phyloP scores from a whole-genome alignment of 2,113 vertebrate genomes.

The Sciurus niger region DNA sequence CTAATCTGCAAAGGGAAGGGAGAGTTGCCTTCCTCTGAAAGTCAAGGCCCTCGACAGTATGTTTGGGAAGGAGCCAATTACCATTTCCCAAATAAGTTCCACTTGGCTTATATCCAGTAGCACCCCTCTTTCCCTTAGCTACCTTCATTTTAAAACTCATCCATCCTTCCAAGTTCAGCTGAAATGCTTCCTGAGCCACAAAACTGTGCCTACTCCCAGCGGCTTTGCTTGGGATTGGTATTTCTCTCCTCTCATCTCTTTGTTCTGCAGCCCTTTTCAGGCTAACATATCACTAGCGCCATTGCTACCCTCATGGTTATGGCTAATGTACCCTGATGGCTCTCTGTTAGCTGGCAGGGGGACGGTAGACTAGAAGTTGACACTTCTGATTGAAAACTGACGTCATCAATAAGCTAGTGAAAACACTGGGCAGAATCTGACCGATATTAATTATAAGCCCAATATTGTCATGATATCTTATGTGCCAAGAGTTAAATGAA shows the following conservation, averaged over 20 bases:
- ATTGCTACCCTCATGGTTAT: too few species aligned
- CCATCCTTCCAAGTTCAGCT: background rate
- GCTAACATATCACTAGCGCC: background rate
- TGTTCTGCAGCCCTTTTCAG: background rate
- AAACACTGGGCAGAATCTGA: too few species aligned
- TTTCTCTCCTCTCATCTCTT: too few species aligned
- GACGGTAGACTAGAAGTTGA: too few species aligned
- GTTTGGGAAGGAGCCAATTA: background rate
- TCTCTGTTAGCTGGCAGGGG: too few species aligned
- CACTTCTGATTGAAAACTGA: background rate
- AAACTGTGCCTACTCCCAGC: background rate
- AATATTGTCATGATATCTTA: background rate
- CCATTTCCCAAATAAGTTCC: background rate
- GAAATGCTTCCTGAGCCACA: background rate
- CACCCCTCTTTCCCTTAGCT: too few species aligned
- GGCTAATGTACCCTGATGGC: fast-evolving
- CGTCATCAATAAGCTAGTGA: background rate
- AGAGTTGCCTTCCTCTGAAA: background rate
- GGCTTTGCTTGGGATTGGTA: background rate
- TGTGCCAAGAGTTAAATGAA: background rate
- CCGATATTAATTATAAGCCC: background rate
- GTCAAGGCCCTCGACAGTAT: background rate
- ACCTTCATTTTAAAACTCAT: background rate
- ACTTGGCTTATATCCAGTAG: background rate
- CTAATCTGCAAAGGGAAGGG: fast-evolving